Evolutionary conservation across 1,140 invertebrate species (phyloP).

Genomic region (Anastrepha ludens): DNA sequence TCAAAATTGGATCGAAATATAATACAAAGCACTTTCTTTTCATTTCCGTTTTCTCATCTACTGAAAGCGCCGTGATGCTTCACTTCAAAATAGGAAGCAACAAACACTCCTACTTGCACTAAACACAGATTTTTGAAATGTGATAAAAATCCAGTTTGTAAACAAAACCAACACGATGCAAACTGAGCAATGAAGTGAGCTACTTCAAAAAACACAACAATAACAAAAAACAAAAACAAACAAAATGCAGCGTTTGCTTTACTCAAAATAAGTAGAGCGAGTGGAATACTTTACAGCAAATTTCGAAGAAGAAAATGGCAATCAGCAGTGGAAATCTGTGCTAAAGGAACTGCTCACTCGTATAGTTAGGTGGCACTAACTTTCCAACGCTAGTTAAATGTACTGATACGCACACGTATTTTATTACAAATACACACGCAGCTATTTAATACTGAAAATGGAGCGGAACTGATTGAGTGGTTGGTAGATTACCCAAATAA

Average conservation of each 20-base stretch:
- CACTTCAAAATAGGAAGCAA: no score
- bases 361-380: background rate
- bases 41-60: no score
- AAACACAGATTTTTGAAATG: background rate
- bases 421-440: background rate
- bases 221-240: no score
- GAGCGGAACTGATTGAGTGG: constrained; percentile 48
- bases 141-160: background rate
- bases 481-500: constrained; percentile 8
- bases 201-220: background rate
- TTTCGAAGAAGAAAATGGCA: background rate
- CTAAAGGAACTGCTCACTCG: constrained; percentile 1
- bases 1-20: no score
- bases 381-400: background rate
- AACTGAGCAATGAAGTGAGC: background rate
- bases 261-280: background rate
- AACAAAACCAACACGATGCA: background rate
- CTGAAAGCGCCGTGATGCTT: no score
- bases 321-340: constrained; percentile 10
- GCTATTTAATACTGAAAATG: constrained; percentile 31
- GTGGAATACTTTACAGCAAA: background rate
- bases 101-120: no score
- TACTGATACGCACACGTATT: no score
- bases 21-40: no score
- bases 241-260: background rate